A percentile compares a stretch with the other conserved stretches of the same genome.
Evolutionary conservation across 1,140 invertebrate genomes (phyloP).

Genomic region (Scaptomyza pallida): DNA sequence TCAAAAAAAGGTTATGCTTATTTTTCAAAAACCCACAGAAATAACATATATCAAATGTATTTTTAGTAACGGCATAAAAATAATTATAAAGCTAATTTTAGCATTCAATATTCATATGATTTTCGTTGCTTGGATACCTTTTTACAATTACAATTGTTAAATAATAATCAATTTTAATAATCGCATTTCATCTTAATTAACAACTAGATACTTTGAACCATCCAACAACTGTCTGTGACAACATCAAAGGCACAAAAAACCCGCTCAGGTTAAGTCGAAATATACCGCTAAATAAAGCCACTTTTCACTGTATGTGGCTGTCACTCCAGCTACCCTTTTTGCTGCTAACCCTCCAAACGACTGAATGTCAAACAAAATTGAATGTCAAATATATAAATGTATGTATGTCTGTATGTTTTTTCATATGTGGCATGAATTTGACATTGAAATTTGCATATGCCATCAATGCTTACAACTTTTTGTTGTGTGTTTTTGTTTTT

Average conservation of each 20-base stretch:
- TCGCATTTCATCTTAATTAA: constrained; percentile 35
- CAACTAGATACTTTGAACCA: constrained; percentile 9
- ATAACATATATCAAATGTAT: no score
- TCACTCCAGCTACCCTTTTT: neutral
- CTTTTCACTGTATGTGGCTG: constrained; percentile 22
- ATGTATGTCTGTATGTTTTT: constrained; percentile 24
- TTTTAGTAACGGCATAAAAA: no score
- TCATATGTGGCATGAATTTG: constrained; percentile 61
- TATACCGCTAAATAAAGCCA: constrained; percentile 46
- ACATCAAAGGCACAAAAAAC: constrained; percentile 42
- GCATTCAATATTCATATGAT: no score
- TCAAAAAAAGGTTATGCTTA: no score
- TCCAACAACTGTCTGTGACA: neutral
- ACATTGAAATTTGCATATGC: constrained; percentile 81
- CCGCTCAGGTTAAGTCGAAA: constrained; percentile 14
- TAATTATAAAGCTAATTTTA: no score
- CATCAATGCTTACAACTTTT: constrained; percentile 63
- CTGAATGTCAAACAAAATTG: constrained; percentile 57
- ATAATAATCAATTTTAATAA: constrained; percentile 18
- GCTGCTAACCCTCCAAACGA: no score
- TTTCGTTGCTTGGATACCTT: neutral
- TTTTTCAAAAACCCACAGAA: no score
- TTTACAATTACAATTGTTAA: neutral
- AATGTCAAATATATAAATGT: constrained; percentile 55
- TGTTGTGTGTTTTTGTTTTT: constrained; percentile 44